These are phyloP conservation scores for Dissostichus mawsoni DNA, from an alignment of 2,113 vertebrate species.

Conservation along the genomic window DNA sequence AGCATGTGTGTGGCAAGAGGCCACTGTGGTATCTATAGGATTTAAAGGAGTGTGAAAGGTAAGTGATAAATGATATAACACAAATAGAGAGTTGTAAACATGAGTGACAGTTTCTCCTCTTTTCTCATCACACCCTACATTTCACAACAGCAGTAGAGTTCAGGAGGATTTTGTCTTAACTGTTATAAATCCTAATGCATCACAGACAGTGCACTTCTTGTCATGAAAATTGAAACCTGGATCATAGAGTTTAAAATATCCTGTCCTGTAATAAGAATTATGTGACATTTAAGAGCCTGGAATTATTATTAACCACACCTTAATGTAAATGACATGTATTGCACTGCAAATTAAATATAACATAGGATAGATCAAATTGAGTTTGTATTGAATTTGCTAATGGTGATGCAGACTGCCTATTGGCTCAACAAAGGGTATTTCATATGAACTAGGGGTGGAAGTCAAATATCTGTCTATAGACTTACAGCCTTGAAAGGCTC, in stretches of 20 bases:
- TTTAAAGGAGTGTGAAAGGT: neutral
- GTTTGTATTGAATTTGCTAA: no score
- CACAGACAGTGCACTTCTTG: neutral
- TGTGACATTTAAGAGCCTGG: neutral
- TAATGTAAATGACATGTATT: neutral
- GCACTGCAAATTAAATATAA: neutral
- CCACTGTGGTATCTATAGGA: neutral
- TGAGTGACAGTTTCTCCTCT: neutral
- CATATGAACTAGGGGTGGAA: no score
- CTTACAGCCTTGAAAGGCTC: no score
- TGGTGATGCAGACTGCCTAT: no score
- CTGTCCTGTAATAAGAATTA: neutral
- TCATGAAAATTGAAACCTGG: conserved; percentile 6
- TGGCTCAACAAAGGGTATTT: no score
- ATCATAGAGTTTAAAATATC: neutral
- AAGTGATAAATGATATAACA: conserved; percentile 15
- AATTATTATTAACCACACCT: conserved; percentile 1
- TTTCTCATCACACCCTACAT: neutral
- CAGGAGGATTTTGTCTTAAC: neutral
- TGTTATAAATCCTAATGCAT: conserved; percentile 1
- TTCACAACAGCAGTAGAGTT: conserved; percentile 25
- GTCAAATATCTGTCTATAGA: no score
- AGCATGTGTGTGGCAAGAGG: conserved; percentile 1
- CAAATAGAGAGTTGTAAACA: neutral
- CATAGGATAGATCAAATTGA: neutral